These are phyloP conservation scores for Bombus huntii DNA, from an alignment of 1,140 invertebrate species.

Conservation along the genomic window DNA sequence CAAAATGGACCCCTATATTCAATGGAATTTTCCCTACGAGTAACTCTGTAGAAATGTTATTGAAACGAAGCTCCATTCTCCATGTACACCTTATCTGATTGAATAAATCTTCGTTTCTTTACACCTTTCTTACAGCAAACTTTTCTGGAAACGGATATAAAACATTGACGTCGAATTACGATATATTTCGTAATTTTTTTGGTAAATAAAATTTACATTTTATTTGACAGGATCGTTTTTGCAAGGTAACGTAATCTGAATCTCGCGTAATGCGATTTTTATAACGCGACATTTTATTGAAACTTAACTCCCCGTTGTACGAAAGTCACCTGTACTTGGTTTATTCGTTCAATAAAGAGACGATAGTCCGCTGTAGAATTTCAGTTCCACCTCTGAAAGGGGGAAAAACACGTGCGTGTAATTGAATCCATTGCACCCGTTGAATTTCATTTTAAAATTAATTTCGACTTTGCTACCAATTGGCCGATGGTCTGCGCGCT, in stretches of 20 bases:
- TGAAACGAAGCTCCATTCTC: conserved; percentile 10
- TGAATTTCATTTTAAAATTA: conserved; percentile 53
- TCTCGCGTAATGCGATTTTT: not conserved
- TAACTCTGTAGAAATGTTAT: conserved; percentile 35
- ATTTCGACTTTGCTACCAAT: conserved; percentile 54
- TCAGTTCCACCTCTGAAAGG: not conserved
- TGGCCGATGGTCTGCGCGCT: conserved; percentile 39
- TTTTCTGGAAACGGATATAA: not conserved
- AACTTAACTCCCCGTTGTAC: not conserved
- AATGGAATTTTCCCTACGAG: conserved; percentile 64
- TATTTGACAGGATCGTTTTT: not conserved
- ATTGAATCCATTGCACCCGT: conserved; percentile 36
- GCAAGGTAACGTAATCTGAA: not conserved
- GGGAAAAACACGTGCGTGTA: conserved; percentile 26
- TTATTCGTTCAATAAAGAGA: not conserved
- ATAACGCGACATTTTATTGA: not conserved
- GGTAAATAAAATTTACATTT: not conserved
- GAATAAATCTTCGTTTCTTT: not conserved
- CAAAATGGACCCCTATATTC: conserved; percentile 64
- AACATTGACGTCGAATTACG: not conserved
- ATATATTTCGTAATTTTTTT: not conserved
- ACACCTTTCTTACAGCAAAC: not conserved
- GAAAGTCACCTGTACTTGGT: not conserved
- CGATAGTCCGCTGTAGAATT: not conserved
- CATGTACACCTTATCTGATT: not conserved